Evolutionary conservation across 2,797 vertebrate species (phyloP), one percentile per base, ranked within the genome.

Genomic region (Hoplostethus mediterraneus): DNA sequence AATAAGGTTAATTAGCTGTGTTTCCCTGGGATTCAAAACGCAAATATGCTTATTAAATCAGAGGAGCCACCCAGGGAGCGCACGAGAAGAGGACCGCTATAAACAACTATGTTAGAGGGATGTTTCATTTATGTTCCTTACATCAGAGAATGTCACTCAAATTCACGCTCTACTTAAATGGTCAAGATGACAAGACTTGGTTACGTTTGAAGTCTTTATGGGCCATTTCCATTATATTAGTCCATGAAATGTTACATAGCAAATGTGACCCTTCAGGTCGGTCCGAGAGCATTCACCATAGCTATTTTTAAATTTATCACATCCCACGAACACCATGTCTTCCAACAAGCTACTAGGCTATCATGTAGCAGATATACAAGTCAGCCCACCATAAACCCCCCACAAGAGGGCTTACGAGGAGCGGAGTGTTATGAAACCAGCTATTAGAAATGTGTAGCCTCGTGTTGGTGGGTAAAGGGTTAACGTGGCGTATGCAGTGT

Each of bases 1-100:
- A 93, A 92, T 85, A 91, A 92, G 93, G 93, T 93, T 95, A 95
- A 95, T 94, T 91, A 94, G 92, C 89, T 89, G 66, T 84, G 93
- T 93, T 93, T 92, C 93, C 76, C 62, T 89, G 93, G 93, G 93
- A 93, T 84, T 91, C 79, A 83, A 77, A 84, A 81, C 61, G 83
- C 88, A 90, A 84, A 91, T 77, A 91, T 90, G 87, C 92, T 89
- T 87, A 92, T 94, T 91, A 90, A 80, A 88, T 81, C 77, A 75
- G 72, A 78, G 84, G 71, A 83, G 69, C 64, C 68, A 76, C 70
- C 74, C 4, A 1, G 83, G 88, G 87, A 89, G 61, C 45, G 77
- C 48, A 47, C 6, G 55, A 84, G 85, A 59, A 3, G 60, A 59
- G 77, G 57, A 70, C 81, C 75, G 87, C 76, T 58, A 79, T 73